Evolutionary conservation across 1,140 invertebrate genomes (phyloP).

Genomic region (Copidosoma floridanum): DNA sequence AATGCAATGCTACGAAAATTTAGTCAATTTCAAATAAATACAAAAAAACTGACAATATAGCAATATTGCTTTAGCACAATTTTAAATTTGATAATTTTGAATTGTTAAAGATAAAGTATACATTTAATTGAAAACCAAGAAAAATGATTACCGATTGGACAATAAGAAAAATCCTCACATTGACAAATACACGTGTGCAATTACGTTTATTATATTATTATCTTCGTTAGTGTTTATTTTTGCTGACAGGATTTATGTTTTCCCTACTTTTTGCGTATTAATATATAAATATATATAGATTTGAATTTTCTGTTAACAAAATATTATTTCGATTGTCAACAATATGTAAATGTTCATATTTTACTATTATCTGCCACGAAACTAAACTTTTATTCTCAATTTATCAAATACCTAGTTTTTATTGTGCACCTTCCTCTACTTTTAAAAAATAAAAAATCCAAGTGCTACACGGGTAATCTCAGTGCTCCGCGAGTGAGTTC

Average conservation of each 20-base stretch:
- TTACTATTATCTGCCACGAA: slow-evolving; percentile 2
- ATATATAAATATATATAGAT: slow-evolving; percentile 24
- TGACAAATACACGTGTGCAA: slow-evolving; percentile 13
- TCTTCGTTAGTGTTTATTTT: slow-evolving; percentile 13
- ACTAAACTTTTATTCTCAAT: slow-evolving; percentile 16
- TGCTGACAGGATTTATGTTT: slow-evolving; percentile 8
- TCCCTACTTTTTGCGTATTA: slow-evolving; percentile 10
- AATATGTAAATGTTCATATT: slow-evolving; percentile 16
- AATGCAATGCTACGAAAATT: neutral
- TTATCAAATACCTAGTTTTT: neutral
- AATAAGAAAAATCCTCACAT: slow-evolving; percentile 1
- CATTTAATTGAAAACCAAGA: slow-evolving; percentile 9
- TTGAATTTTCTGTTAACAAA: slow-evolving; percentile 22
- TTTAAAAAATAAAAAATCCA: too few relatives aligned
- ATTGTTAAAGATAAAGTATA: slow-evolving; percentile 18
- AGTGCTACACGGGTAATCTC: too few relatives aligned
- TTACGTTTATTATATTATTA: slow-evolving; percentile 18
- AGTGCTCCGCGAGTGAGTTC: neutral
- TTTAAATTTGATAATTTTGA: too few relatives aligned
- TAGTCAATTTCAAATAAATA: neutral
- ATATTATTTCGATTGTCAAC: slow-evolving; percentile 3
- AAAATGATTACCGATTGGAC: neutral
- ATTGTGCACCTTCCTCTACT: neutral
- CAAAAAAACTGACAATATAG: neutral
- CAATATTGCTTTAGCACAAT: slow-evolving; percentile 1